Evolutionary conservation across 2,888 invertebrate species (phyloP).

Genomic region (Poecilus cupreus): DNA sequence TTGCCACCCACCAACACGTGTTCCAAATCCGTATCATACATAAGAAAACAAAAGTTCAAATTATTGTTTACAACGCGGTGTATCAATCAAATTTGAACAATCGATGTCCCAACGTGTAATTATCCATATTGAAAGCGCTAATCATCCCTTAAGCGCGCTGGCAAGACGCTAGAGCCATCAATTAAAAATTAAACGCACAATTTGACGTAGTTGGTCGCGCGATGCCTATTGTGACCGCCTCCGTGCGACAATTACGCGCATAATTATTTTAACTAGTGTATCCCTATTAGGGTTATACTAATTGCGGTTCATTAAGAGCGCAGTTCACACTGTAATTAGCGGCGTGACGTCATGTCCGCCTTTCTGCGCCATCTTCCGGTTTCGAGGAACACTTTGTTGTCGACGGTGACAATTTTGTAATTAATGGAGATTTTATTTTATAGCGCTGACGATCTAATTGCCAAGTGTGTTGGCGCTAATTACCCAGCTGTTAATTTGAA

Average conservation of each 20-base stretch:
- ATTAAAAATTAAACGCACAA: conserved; percentile 48
- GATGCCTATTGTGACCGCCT: conserved; percentile 7
- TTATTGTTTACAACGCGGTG: conserved; percentile 7
- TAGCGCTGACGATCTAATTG: conserved; percentile 31
- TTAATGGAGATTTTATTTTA: conserved; percentile 47
- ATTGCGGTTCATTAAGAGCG: conserved; percentile 72
- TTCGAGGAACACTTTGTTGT: conserved; percentile 60
- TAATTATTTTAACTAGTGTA: conserved; percentile 74
- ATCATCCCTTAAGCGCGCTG: neutral
- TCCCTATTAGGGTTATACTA: conserved; percentile 72
- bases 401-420: conserved; percentile 51
- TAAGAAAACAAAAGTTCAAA: conserved; percentile 12
- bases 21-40: conserved; percentile 10
- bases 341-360: conserved; percentile 59
- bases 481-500: neutral
- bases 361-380: conserved; percentile 68
- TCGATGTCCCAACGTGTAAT: neutral
- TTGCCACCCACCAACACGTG: neutral
- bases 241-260: conserved; percentile 67
- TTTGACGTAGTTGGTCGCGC: conserved; percentile 14
- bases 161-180: neutral
- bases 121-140: neutral
- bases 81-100: neutral
- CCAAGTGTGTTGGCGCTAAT: conserved; percentile 7
- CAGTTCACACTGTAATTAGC: conserved; percentile 68